phyloP scores from a whole-genome alignment of 2,113 vertebrate species.

The Myodes glareolus region DNA sequence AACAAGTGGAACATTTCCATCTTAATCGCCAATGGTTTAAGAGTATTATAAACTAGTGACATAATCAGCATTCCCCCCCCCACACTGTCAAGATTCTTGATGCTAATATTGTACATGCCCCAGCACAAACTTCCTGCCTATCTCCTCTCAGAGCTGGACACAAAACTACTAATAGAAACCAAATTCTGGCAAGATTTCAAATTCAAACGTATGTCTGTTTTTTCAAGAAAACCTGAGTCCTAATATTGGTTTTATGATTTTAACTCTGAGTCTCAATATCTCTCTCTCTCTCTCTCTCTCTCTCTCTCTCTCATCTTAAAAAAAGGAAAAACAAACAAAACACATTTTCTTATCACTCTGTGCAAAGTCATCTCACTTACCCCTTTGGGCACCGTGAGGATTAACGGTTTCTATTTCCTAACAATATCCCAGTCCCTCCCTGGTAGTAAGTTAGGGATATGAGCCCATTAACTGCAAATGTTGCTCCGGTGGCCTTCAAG shows the following conservation, averaged over 20 bases:
- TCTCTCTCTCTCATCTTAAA: not conserved
- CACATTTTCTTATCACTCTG: conserved; percentile 63
- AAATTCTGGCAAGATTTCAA: conserved; percentile 49
- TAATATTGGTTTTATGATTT: not conserved
- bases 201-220: conserved; percentile 25
- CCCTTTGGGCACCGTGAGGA: conserved; percentile 57
- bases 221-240: conserved; percentile 32
- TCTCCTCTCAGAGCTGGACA: not conserved
- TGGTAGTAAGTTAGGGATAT: conserved; percentile 63
- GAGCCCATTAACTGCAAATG: conserved; percentile 72
- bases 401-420: conserved; percentile 67
- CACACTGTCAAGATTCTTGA: not conserved
- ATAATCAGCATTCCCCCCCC: not conserved
- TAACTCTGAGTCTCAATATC: too few species aligned
- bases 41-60: not conserved
- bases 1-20: not conserved
- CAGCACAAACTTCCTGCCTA: not conserved
- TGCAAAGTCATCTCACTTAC: conserved; percentile 68
- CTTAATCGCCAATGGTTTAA: not conserved
- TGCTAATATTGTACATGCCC: not conserved
- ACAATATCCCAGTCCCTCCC: conserved; percentile 30
- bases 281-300: too few species aligned
- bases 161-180: conserved; percentile 28
- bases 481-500: conserved; percentile 68
- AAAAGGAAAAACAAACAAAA: conserved; percentile 44